These are phyloP conservation scores for Eilema sororculum DNA, from an alignment of 2,888 invertebrate species.

Conservation along the genomic window DNA sequence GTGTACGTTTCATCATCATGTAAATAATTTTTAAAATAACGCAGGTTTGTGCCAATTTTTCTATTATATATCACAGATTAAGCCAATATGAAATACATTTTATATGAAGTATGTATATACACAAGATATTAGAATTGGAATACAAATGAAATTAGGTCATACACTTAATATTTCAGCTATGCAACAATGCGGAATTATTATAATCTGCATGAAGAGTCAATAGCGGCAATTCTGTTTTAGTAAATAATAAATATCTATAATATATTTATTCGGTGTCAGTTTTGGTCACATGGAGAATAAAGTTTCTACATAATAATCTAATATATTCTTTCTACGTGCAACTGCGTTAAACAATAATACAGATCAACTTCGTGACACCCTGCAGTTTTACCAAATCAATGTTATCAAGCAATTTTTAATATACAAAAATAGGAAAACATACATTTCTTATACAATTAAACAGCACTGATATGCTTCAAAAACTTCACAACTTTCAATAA, in stretches of 20 bases:
- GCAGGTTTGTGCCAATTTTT: conserved; percentile 66
- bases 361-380: conserved; percentile 40
- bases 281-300: conserved; percentile 83
- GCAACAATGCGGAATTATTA: conserved; percentile 33
- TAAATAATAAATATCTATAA: conserved; percentile 27
- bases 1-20: conserved; percentile 39
- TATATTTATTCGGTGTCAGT: conserved; percentile 53
- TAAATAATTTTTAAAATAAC: conserved; percentile 47
- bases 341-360: conserved; percentile 48
- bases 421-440: conserved; percentile 67
- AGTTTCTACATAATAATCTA: conserved; percentile 59
- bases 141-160: conserved; percentile 60
- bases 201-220: conserved; percentile 26
- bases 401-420: conserved; percentile 48
- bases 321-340: conserved; percentile 64
- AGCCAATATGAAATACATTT: conserved; percentile 74
- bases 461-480: conserved; percentile 76
- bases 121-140: conserved; percentile 57
- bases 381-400: conserved; percentile 37
- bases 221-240: conserved; percentile 25
- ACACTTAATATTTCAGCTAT: conserved; percentile 31
- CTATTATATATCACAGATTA: conserved; percentile 82
- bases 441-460: conserved; percentile 61
- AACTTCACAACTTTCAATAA: conserved; percentile 75
- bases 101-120: conserved; percentile 52